These are phyloP conservation scores for Temnothorax unifasciatus DNA, from an alignment of 2,888 invertebrate genomes.

Conservation along the genomic window DNA sequence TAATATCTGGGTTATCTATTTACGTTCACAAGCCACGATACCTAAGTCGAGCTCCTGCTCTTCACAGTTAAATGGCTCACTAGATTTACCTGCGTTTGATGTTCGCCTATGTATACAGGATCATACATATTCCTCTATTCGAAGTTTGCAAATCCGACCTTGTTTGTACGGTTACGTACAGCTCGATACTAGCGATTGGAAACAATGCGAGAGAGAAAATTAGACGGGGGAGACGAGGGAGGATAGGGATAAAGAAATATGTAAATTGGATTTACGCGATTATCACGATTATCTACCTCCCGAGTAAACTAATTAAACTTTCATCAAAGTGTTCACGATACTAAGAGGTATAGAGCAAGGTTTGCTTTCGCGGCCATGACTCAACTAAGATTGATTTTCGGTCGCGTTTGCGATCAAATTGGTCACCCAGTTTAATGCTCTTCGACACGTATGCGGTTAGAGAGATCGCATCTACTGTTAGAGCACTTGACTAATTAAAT, in stretches of 20 bases:
- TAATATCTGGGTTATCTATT: constrained; percentile 57
- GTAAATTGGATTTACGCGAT: constrained; percentile 48
- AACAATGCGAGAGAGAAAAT: constrained; percentile 44
- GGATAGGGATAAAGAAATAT: constrained; percentile 27
- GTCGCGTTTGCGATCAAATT: constrained; percentile 42
- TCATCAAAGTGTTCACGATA: constrained; percentile 49
- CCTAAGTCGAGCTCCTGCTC: constrained; percentile 51
- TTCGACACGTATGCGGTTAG: background rate
- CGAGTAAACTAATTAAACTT: constrained; percentile 54
- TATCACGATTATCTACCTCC: constrained; percentile 43
- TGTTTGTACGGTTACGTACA: constrained; percentile 45
- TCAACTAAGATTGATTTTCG: constrained; percentile 54
- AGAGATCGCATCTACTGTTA: background rate
- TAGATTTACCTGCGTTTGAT: constrained; percentile 55
- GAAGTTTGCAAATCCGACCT: constrained; percentile 52
- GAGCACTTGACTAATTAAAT: constrained; percentile 40
- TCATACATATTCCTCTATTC: constrained; percentile 49
- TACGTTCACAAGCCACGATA: constrained; percentile 43
- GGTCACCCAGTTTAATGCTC: constrained; percentile 30
- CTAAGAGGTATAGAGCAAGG: constrained; percentile 35
- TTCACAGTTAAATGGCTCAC: constrained; percentile 54
- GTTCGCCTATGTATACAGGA: constrained; percentile 52
- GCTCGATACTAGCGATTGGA: constrained; percentile 46
- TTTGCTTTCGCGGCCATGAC: constrained; percentile 39
- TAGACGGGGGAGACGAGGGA: background rate